Evolutionary conservation across 1,140 invertebrate genomes (phyloP).

Genomic region (Pollicipes pollicipes): DNA sequence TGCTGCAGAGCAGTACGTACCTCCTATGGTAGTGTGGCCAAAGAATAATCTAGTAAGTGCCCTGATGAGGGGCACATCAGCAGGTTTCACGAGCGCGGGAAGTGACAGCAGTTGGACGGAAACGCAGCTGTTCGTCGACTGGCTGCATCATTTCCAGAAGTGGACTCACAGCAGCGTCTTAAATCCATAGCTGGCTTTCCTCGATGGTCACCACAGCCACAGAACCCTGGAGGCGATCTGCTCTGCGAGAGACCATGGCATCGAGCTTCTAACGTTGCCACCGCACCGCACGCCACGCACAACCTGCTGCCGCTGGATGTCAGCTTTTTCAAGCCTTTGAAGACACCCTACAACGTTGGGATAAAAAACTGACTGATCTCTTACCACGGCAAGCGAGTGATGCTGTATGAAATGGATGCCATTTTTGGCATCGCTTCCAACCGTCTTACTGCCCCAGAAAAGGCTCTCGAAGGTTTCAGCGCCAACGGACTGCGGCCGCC

Average conservation of each 20-base stretch:
- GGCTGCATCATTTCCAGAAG: conserved; percentile 9
- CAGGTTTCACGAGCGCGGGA: no score
- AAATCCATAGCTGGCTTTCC: conserved; percentile 4
- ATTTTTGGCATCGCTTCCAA: conserved; percentile 19
- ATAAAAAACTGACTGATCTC: conserved; percentile 22
- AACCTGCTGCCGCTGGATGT: conserved; percentile 32
- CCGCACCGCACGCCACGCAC: conserved; percentile 26
- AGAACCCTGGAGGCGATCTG: conserved; percentile 14
- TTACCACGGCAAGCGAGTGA: conserved; percentile 21
- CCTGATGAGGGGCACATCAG: no score
- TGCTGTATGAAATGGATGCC: conserved; percentile 23
- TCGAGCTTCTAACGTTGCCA: conserved; percentile 26
- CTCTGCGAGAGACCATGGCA: conserved; percentile 21
- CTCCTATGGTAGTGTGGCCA: no score
- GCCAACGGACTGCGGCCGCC: conserved; percentile 18
- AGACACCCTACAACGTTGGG: conserved; percentile 18
- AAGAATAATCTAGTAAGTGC: no score
- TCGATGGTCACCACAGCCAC: conserved; percentile 11
- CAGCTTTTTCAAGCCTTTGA: conserved; percentile 26
- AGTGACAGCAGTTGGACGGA: no score
- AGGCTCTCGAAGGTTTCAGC: conserved; percentile 20
- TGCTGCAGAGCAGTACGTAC: no score
- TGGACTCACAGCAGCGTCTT: conserved; percentile 2
- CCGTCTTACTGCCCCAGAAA: conserved; percentile 19
- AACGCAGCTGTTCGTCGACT: conserved; percentile 1